Percentiles rank a stretch among this genome's conserved stretches.
These are phyloP conservation scores for Anneissia japonica DNA, from an alignment of 35 echinoderm and acorn worm genomes.

Conservation along the genomic window DNA sequence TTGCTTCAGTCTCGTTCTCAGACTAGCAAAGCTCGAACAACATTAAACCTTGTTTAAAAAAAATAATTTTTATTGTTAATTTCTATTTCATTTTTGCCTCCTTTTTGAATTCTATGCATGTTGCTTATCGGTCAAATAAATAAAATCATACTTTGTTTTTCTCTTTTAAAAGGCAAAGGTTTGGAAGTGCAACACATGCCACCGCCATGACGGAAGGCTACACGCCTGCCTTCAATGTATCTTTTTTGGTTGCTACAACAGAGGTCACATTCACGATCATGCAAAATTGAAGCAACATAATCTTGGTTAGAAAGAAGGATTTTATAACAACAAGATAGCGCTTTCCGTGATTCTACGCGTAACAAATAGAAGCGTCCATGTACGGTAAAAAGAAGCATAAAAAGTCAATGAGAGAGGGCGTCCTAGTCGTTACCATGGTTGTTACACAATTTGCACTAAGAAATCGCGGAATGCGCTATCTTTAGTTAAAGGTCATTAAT, in stretches of 20 bases:
- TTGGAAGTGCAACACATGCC: slow-evolving; percentile 63
- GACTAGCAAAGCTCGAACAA: slow-evolving; percentile 20
- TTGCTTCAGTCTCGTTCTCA: background rate
- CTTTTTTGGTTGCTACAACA: slow-evolving; percentile 86
- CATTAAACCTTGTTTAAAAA: background rate
- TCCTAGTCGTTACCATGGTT: too few relatives aligned
- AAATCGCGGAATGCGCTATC: too few relatives aligned
- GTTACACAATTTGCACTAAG: too few relatives aligned
- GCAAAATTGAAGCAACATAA: slow-evolving; percentile 72
- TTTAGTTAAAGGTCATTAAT: too few relatives aligned
- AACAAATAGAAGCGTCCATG: too few relatives aligned
- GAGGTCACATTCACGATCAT: slow-evolving; percentile 88
- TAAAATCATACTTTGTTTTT: background rate
- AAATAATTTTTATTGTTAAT: too few relatives aligned
- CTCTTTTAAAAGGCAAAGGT: slow-evolving; percentile 29
- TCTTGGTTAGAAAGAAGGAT: slow-evolving; percentile 50
- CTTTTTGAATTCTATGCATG: too few relatives aligned
- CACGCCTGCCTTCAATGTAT: slow-evolving; percentile 92
- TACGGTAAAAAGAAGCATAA: too few relatives aligned
- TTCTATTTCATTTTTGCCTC: too few relatives aligned
- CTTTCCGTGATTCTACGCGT: background rate
- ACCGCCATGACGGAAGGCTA: slow-evolving; percentile 48
- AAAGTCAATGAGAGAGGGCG: too few relatives aligned
- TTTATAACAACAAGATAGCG: background rate
- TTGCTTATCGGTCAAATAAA: too few relatives aligned